Evolutionary conservation across 2,888 invertebrate species (phyloP).

Genomic region (Myathropa florea): DNA sequence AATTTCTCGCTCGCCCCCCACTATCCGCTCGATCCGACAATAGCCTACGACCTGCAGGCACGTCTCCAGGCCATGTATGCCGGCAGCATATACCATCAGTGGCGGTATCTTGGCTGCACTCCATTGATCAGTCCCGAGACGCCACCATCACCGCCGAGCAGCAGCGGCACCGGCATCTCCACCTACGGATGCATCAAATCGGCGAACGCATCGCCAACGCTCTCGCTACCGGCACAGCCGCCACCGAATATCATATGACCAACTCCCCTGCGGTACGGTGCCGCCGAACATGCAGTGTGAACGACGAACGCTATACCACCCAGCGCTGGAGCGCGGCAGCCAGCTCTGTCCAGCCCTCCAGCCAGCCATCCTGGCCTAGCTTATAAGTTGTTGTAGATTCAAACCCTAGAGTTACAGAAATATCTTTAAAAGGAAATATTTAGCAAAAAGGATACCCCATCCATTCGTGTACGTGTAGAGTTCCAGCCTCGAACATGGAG

Average conservation of each 20-base stretch:
- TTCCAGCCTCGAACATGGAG: not conserved
- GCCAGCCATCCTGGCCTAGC: not conserved
- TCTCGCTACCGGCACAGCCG: slow-evolving; percentile 73
- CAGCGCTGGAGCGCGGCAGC: slow-evolving; percentile 1
- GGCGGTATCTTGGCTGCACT: slow-evolving; percentile 79
- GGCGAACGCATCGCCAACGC: slow-evolving; percentile 78
- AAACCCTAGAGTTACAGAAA: slow-evolving; percentile 42
- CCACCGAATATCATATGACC: slow-evolving; percentile 81
- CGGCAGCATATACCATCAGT: slow-evolving; percentile 79
- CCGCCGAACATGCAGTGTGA: slow-evolving; percentile 78
- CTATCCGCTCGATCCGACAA: slow-evolving; percentile 79
- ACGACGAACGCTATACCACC: slow-evolving; percentile 28
- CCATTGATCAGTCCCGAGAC: slow-evolving; percentile 79
- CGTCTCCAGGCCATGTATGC: slow-evolving; percentile 81
- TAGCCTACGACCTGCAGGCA: slow-evolving; percentile 80
- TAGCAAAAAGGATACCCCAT: not conserved
- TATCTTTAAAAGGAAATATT: slow-evolving; percentile 35
- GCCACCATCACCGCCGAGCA: slow-evolving; percentile 80
- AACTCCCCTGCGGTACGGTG: slow-evolving; percentile 81
- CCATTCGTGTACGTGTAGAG: not conserved
- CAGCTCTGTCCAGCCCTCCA: not conserved
- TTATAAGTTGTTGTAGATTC: slow-evolving; percentile 60
- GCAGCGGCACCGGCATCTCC: slow-evolving; percentile 77
- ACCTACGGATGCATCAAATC: slow-evolving; percentile 79
- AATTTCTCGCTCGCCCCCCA: slow-evolving; percentile 76